Base-by-base conservation (phyloP, 2,797 vertebrate genomes). In the Champsocephalus esox region DNA sequence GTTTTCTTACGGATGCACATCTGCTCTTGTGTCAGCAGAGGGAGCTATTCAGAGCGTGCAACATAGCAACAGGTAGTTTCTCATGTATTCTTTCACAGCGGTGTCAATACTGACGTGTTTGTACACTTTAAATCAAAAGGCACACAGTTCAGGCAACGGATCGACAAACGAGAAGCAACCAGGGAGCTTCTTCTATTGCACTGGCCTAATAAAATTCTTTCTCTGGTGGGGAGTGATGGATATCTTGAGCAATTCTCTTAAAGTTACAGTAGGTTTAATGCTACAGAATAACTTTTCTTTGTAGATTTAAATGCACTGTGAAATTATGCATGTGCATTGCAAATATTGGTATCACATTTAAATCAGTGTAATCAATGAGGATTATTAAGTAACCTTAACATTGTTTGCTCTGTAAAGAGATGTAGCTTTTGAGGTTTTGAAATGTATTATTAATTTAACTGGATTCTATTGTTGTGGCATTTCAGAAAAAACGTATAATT, bases 21-120 rank as follows among this genome's bases (percentile, higher is more conserved):
- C 52, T 61, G 24, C 32, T 12, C 57, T 57, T 58, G 21, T 59
- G 51, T 75, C 91, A 89, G 73, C 66, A 87, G 89, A 80, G 78
- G 88, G 88, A 38, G 78, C 75, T 63, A 7, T 66, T 73, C 45
- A 74, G 70, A 45, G 67, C 12, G 64, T 51, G 73, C 76, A 71
- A 60, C 56, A 24, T 67, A 12, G 78, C 59, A 48, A 49, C 79
- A 86, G 80, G 84, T 86, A 80, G 88, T 87, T 86, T 70, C 58
- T 77, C 14, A 59, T 72, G 64, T 78, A 24, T 56, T 69, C 58
- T 74, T 43, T 64, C 32, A 63, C 50, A 73, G 32, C 75, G n/a
- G 69, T 66, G 55, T 67, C 70, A 71, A 70, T 67, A 59, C 43
- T 77, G 62, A 77, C 64, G 28, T 62, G 9, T 59, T 38, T 60